Evolutionary conservation across 1,140 invertebrate species (phyloP).

Genomic region (Thereuonema tuberculata): DNA sequence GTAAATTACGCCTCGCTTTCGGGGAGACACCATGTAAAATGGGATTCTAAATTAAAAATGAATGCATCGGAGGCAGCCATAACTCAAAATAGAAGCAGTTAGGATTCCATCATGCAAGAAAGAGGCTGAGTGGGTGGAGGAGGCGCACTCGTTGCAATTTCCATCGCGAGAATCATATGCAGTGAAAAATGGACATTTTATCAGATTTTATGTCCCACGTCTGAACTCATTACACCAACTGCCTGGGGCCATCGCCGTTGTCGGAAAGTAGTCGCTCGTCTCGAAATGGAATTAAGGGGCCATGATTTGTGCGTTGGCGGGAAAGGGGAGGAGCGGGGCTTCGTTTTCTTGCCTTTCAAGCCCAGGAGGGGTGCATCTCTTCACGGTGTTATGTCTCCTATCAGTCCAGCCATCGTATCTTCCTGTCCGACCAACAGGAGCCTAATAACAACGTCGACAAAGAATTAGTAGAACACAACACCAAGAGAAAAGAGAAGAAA

Average conservation of each 20-base stretch:
- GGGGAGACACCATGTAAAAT: constrained; percentile 5
- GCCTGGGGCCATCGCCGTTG: neutral
- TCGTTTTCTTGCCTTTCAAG: no score
- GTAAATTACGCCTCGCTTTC: neutral
- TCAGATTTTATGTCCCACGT: constrained; percentile 8
- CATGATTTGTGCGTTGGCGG: no score
- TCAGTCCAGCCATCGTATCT: no score
- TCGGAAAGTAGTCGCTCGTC: no score
- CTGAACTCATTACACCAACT: constrained; percentile 3
- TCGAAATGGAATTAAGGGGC: no score
- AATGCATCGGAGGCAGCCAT: neutral
- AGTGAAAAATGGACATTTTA: constrained; percentile 10
- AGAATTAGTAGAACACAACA: no score
- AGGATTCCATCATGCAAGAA: constrained; percentile 6
- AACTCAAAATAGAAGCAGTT: constrained; percentile 1
- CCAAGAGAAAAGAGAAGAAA: no score
- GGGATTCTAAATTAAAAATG: constrained; percentile 9
- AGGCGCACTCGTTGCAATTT: neutral
- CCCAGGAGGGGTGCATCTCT: no score
- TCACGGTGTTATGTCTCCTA: no score
- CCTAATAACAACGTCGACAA: no score
- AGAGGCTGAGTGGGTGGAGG: neutral
- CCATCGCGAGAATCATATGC: constrained; percentile 8
- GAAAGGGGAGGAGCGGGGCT: no score
- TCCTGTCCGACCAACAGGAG: no score